These are phyloP conservation scores for Seriola dumerili DNA, from an alignment of 2,113 vertebrate genomes.

Conservation along the genomic window DNA sequence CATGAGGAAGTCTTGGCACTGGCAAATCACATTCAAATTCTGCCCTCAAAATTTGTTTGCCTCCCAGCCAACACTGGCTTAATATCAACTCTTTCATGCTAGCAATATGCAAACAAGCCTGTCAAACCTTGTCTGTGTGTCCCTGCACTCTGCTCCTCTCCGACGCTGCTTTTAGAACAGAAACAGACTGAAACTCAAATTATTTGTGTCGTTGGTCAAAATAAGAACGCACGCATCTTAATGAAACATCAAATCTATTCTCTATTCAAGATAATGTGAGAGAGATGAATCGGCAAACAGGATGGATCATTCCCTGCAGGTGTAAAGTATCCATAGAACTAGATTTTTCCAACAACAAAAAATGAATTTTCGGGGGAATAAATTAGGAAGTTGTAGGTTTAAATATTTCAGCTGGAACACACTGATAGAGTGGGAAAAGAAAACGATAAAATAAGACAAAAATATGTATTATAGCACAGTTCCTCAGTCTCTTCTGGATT, in stretches of 20 bases:
- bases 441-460: not conserved
- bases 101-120: slow-evolving; percentile 82
- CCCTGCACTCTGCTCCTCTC: slow-evolving; percentile 19
- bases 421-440: not conserved
- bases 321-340: no score
- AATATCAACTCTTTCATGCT: slow-evolving; percentile 85
- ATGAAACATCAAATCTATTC: not conserved
- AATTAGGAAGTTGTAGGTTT: not conserved
- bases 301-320: not conserved
- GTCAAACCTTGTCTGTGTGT: slow-evolving; percentile 27
- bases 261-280: not conserved
- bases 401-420: not conserved
- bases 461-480: not conserved
- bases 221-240: not conserved
- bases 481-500: not conserved
- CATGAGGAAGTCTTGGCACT: slow-evolving; percentile 86
- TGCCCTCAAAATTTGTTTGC: slow-evolving; percentile 85
- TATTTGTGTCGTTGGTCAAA: not conserved
- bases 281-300: not conserved
- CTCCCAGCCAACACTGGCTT: slow-evolving; percentile 70
- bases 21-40: slow-evolving; percentile 88
- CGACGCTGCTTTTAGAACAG: not conserved
- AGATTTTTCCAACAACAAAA: no score
- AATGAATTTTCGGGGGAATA: not conserved
- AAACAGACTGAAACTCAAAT: not conserved